Percentiles rank a stretch among this genome's conserved stretches.
These are phyloP conservation scores for Phycodurus eques DNA, from an alignment of 2,113 vertebrate species.

Conservation along the genomic window DNA sequence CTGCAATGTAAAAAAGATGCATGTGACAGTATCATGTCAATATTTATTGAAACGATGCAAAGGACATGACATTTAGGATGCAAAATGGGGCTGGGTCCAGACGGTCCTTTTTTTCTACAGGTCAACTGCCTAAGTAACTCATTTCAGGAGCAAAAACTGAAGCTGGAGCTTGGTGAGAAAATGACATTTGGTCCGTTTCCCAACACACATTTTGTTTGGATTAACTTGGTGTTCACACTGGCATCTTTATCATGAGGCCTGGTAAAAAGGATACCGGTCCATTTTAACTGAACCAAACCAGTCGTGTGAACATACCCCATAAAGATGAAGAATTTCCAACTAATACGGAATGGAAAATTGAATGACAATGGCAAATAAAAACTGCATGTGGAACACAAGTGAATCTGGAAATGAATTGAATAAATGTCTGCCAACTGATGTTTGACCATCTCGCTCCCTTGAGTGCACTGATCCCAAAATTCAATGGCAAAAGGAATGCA, in stretches of 20 bases:
- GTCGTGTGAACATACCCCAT: background rate
- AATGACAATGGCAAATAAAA: slow-evolving; percentile 16
- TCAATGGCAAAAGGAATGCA: slow-evolving; percentile 65
- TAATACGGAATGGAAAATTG: background rate
- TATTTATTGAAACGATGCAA: slow-evolving; percentile 7
- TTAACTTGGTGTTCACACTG: background rate
- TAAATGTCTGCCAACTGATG: background rate
- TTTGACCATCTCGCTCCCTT: slow-evolving; percentile 4
- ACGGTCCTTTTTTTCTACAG: background rate
- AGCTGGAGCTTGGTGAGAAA: background rate
- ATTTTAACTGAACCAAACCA: background rate
- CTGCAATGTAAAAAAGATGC: slow-evolving; percentile 17
- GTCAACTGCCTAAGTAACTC: background rate
- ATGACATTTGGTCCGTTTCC: background rate
- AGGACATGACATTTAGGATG: background rate
- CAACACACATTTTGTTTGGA: background rate
- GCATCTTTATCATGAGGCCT: background rate
- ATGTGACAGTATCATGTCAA: slow-evolving; percentile 53
- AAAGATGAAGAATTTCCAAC: background rate
- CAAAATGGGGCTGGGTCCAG: background rate
- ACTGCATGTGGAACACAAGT: slow-evolving; percentile 1
- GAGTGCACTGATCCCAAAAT: slow-evolving; percentile 59
- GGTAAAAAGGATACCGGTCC: background rate
- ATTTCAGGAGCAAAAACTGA: background rate
- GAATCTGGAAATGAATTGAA: background rate